phyloP scores from a whole-genome alignment of 2,888 invertebrate species.

The Pogonocherus hispidulus region DNA sequence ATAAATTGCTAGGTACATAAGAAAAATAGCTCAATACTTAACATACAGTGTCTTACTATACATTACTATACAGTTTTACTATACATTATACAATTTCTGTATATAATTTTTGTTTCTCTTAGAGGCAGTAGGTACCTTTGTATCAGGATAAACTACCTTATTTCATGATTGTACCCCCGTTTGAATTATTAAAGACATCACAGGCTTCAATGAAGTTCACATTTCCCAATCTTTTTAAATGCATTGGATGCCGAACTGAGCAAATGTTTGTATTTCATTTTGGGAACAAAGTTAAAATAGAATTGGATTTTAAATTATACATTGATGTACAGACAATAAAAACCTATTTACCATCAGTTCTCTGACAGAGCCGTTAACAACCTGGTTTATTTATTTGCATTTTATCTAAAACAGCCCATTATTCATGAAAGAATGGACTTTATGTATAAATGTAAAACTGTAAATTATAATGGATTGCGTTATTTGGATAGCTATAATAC shows the following conservation, averaged over 20 bases:
- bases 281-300: conserved; percentile 47
- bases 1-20: no score
- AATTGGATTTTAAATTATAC: conserved; percentile 56
- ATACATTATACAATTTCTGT: no score
- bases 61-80: no score
- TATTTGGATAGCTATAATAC: neutral
- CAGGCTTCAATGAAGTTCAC: neutral
- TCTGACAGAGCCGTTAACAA: conserved; percentile 28
- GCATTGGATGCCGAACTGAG: conserved; percentile 49
- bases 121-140: no score
- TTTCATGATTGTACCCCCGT: neutral
- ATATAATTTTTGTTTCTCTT: no score
- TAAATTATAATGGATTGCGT: conserved; percentile 17
- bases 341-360: conserved; percentile 28
- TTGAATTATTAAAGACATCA: neutral
- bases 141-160: neutral
- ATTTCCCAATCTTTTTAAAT: conserved; percentile 39
- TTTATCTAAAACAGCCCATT: conserved; percentile 8
- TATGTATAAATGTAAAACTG: conserved; percentile 1
- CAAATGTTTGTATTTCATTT: conserved; percentile 57
- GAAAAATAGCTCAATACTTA: no score
- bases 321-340: conserved; percentile 40
- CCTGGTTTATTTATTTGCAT: conserved; percentile 35
- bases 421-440: conserved; percentile 14
- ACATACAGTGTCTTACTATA: no score